These are phyloP conservation scores for Tautogolabrus adspersus DNA, from an alignment of 2,113 vertebrate genomes.

Conservation along the genomic window DNA sequence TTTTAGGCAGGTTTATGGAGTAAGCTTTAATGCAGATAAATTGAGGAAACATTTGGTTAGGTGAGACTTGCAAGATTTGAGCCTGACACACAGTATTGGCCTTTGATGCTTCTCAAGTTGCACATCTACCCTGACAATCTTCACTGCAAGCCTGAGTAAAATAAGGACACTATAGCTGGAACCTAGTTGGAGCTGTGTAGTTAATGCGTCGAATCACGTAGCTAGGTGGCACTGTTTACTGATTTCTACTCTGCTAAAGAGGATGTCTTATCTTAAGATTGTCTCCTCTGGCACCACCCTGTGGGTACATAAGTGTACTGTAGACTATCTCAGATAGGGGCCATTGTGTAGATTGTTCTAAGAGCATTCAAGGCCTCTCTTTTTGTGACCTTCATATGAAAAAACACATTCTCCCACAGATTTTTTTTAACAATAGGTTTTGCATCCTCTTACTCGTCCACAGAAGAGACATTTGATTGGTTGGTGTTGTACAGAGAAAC, in stretches of 20 bases:
- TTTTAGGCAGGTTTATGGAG: background rate
- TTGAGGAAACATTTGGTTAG: background rate
- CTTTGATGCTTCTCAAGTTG: constrained; percentile 5
- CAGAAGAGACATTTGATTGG: constrained; percentile 76
- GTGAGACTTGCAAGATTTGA: background rate
- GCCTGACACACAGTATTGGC: background rate
- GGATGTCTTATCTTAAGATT: background rate
- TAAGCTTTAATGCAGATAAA: background rate
- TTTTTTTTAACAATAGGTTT: constrained; percentile 26
- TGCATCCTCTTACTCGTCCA: background rate
- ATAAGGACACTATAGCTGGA: background rate
- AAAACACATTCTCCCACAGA: constrained; percentile 28
- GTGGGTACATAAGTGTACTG: constrained; percentile 80
- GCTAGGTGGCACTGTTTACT: constrained; percentile 34
- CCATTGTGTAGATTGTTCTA: constrained; percentile 69
- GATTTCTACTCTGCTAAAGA: background rate
- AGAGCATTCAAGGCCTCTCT: constrained; percentile 40
- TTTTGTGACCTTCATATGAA: constrained; percentile 46
- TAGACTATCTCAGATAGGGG: constrained; percentile 80
- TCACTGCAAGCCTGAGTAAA: background rate
- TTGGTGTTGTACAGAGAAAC: constrained; percentile 98
- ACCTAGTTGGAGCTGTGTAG: background rate
- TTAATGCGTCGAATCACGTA: background rate
- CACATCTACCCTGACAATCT: background rate
- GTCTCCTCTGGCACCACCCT: constrained; percentile 59